Percentiles rank a stretch among this genome's conserved stretches.
Evolutionary conservation across 2,797 vertebrate genomes (phyloP).

Genomic region (Psittacula derbiana): DNA sequence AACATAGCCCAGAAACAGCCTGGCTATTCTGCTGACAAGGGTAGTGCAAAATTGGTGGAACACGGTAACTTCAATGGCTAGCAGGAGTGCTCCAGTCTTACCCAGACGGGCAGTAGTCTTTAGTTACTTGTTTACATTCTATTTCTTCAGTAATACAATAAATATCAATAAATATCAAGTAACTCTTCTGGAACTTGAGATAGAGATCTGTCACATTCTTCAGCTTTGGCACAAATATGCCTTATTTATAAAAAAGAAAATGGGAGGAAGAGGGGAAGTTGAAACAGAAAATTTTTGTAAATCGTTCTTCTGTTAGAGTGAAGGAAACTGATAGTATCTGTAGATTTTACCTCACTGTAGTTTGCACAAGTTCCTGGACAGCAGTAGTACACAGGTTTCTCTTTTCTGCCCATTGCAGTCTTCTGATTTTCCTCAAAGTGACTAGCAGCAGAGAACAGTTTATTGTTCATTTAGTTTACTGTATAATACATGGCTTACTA

Average conservation of each 20-base stretch:
- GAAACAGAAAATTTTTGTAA: not conserved
- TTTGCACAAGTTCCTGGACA: not conserved
- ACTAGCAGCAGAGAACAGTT: not conserved
- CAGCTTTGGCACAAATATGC: conserved; percentile 24
- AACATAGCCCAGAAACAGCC: not conserved
- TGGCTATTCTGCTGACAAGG: not conserved
- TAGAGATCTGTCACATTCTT: conserved; percentile 56
- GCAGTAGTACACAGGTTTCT: not conserved
- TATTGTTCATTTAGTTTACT: not conserved
- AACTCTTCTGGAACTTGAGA: conserved; percentile 50
- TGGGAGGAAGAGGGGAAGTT: not conserved
- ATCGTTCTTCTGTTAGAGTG: not conserved
- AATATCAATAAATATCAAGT: conserved; percentile 64
- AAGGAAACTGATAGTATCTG: not conserved
- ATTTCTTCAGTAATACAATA: conserved; percentile 54
- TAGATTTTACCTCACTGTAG: not conserved
- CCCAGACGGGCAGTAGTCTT: conserved; percentile 31
- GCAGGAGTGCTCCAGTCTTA: not conserved
- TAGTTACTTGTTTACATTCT: conserved; percentile 63
- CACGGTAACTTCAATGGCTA: not conserved
- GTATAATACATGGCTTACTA: not conserved
- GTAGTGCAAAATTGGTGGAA: not conserved
- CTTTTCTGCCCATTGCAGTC: not conserved
- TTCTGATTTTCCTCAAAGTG: not conserved
- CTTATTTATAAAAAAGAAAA: conserved; percentile 52